Evolutionary conservation across 2,888 invertebrate species (phyloP).

Genomic region (Aricia artaxerxes): DNA sequence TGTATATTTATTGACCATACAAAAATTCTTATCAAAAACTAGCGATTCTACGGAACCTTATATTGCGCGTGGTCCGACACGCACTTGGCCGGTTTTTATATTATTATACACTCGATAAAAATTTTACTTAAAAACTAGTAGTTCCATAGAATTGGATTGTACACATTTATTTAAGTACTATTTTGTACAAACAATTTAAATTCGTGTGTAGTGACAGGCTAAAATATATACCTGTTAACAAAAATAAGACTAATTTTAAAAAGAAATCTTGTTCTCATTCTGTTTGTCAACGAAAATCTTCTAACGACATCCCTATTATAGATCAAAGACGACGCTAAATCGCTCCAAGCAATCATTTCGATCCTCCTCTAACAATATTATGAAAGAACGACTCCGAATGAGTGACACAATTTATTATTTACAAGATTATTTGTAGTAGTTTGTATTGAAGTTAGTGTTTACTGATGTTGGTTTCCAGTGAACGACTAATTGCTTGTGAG

Average conservation of each 20-base stretch:
- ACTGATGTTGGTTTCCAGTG: too few relatives aligned
- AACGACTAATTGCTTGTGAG: too few relatives aligned
- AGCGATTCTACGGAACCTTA: too few relatives aligned
- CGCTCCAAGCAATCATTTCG: background rate
- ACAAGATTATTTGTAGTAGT: background rate
- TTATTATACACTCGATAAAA: too few relatives aligned
- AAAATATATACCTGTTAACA: background rate
- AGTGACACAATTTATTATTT: background rate
- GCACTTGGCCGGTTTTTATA: too few relatives aligned
- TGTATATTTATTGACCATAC: too few relatives aligned
- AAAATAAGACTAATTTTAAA: background rate
- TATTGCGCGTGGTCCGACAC: too few relatives aligned
- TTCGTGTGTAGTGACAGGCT: background rate
- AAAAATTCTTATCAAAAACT: too few relatives aligned
- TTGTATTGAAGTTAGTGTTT: background rate
- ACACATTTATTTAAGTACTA: background rate
- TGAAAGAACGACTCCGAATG: background rate
- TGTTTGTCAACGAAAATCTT: background rate
- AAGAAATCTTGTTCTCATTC: background rate
- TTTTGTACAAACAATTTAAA: background rate
- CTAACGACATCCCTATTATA: background rate
- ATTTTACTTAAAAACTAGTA: too few relatives aligned
- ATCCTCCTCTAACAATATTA: background rate
- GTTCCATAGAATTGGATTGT: background rate
- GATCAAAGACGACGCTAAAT: background rate